Evolutionary conservation across 2,888 invertebrate genomes (phyloP).

Genomic region (Agapetus fuscipes): DNA sequence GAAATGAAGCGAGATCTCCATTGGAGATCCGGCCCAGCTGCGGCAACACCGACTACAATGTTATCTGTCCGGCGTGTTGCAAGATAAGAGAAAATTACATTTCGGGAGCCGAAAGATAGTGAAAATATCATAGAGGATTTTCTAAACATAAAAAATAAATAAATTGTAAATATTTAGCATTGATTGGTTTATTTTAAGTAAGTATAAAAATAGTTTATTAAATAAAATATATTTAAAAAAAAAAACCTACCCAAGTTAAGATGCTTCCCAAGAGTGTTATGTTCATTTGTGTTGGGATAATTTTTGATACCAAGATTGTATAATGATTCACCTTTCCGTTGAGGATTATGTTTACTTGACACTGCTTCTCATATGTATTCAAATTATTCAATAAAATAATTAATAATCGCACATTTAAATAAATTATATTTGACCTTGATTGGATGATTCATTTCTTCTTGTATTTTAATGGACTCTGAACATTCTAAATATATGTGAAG

Average conservation of each 20-base stretch:
- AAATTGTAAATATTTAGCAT: not conserved
- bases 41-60: too few relatives aligned
- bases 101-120: not conserved
- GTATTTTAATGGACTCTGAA: too few relatives aligned
- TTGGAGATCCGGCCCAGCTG: constrained; percentile 13
- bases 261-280: not conserved
- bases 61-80: too few relatives aligned
- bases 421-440: too few relatives aligned
- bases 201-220: not conserved
- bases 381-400: too few relatives aligned
- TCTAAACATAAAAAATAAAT: not conserved
- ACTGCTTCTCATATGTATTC: too few relatives aligned
- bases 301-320: not conserved
- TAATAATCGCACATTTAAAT: too few relatives aligned
- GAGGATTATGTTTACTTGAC: too few relatives aligned
- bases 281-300: not conserved
- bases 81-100: too few relatives aligned
- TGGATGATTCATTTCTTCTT: too few relatives aligned
- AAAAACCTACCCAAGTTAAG: not conserved
- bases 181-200: not conserved
- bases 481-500: too few relatives aligned
- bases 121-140: not conserved
- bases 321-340: too few relatives aligned
- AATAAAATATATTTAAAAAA: not conserved
- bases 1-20: constrained; percentile 14